Evolutionary conservation across 2,888 invertebrate species (phyloP), one percentile per base, ranked within the genome.

Genomic region (Asteroscopus sphinx): DNA sequence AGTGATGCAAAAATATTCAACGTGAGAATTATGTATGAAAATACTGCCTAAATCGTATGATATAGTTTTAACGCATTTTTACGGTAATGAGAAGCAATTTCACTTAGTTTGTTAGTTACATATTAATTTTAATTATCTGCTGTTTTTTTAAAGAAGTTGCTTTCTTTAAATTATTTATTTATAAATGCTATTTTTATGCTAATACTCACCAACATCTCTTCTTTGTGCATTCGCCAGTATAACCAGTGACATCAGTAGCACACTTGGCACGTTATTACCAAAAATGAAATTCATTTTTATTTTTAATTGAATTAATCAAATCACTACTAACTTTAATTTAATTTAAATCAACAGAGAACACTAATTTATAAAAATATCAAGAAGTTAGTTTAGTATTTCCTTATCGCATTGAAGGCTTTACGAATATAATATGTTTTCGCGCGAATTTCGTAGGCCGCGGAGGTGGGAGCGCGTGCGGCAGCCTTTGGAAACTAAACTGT

Each of bases 221-320:
- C 91, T 91, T 81, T 94, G 94, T 45, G 94, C 93, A 81, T 86
- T 92, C 36, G 88, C 91, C 70, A 94, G 77, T 54, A 94, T 80
- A 71, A 93, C 87, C 72, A 94, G 74, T 32, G 89, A 90, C 69
- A 93, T 85, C 77, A 94, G 70, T 65, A 94, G 66, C 68, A 93
- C 90, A 89, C 90, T 87, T 21, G 87, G 88, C 68, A 93, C 79
- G 70, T 87, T 87, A 59, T 86, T 87, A 73, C 85, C 80, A 58
- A 87, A 83, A 76, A 89, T 68, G 57, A 87, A 86, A 81, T 83
- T 87, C 88, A 91, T 92, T 78, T 83, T 90, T 61, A 65, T 51
- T 53, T 28, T n/a, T 8, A 11, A 41, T 11, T 44, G 13, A 28
- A 21, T 12, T 32, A 39, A 13, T 32, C 28, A 37, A 11, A 4